phyloP scores from a whole-genome alignment of 2,888 invertebrate species.

The Eupithecia subfuscata region DNA sequence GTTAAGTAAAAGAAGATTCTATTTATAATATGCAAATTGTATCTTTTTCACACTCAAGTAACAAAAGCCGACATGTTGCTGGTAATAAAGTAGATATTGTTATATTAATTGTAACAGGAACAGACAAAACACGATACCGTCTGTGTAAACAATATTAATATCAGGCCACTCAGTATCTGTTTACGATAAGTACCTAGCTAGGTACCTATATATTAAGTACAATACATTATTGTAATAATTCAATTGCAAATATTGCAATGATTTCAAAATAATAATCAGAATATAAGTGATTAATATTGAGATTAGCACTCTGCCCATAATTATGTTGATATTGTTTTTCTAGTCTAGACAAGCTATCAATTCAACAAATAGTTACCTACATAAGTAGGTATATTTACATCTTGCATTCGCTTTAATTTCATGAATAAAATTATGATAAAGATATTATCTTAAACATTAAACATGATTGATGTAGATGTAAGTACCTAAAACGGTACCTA shows the following conservation, averaged over 20 bases:
- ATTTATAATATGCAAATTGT: background rate
- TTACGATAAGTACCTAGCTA: slow-evolving; percentile 11
- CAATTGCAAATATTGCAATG: slow-evolving; percentile 4
- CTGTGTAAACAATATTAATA: slow-evolving; percentile 49
- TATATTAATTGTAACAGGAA: slow-evolving; percentile 36
- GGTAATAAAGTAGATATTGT: background rate
- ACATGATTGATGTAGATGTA: no score
- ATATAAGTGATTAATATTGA: background rate
- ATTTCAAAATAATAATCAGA: slow-evolving; percentile 16
- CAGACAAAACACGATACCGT: slow-evolving; percentile 49
- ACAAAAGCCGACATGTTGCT: background rate
- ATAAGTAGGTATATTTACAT: background rate
- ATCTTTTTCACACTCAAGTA: background rate
- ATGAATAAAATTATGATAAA: slow-evolving; percentile 2
- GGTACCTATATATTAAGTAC: background rate
- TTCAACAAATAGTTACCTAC: background rate
- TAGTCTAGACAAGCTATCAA: background rate
- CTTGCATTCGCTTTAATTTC: background rate
- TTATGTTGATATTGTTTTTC: background rate
- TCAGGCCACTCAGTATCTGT: slow-evolving; percentile 32
- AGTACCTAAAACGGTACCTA: no score
- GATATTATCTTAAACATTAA: background rate
- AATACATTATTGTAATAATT: background rate
- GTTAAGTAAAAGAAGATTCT: background rate
- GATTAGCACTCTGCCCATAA: background rate